phyloP scores from a whole-genome alignment of 2,113 vertebrate species.

The Neolamprologus tretocephalus region DNA sequence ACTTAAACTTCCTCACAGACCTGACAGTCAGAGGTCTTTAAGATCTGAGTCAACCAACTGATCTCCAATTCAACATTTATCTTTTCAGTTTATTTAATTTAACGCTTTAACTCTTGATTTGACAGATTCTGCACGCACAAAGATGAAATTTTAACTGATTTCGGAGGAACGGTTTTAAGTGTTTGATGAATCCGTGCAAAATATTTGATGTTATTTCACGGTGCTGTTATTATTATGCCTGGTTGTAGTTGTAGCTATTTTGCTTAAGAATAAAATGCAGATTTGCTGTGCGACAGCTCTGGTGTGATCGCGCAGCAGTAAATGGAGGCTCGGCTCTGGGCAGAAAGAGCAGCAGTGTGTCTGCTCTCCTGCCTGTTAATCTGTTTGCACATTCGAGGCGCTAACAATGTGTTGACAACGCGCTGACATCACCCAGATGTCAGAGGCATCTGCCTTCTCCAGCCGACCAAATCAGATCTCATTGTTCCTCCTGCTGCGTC shows the following conservation, averaged over 20 bases:
- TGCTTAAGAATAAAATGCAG: background rate
- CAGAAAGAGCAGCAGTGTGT: background rate
- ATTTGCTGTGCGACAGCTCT: background rate
- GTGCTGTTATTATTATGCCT: background rate
- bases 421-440: constrained; percentile 73
- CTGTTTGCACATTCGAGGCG: constrained; percentile 55
- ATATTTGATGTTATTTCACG: background rate
- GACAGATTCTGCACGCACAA: background rate
- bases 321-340: background rate
- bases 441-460: constrained; percentile 64
- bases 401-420: constrained; percentile 74
- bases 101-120: background rate
- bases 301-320: background rate
- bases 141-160: background rate
- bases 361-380: constrained; percentile 46
- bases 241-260: background rate
- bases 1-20: background rate
- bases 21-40: background rate
- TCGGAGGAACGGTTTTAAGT: background rate
- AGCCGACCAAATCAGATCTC: background rate
- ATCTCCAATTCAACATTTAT: background rate
- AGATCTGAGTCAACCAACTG: background rate
- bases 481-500: background rate
- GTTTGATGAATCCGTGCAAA: background rate
- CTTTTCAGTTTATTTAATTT: background rate